phyloP scores from a whole-genome alignment of 2,888 invertebrate genomes.

The Augochlorella aurata region DNA sequence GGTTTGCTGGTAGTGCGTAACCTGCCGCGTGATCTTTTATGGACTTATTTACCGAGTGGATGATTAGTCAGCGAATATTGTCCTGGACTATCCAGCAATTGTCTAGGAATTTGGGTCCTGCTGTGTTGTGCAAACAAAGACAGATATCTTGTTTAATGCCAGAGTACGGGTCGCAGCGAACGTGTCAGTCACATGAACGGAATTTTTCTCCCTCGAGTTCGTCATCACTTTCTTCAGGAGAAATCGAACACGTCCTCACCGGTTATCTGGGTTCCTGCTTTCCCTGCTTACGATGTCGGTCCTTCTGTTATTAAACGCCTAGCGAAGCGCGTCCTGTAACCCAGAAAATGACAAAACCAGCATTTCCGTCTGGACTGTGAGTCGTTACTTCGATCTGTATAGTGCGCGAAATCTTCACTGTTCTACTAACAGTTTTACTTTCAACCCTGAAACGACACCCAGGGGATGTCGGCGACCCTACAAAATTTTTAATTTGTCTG shows the following conservation, averaged over 20 bases:
- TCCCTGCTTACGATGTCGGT: not conserved
- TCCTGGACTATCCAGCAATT: too few relatives aligned
- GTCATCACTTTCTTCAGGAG: not conserved
- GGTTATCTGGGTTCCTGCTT: not conserved
- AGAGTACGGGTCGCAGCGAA: constrained; percentile 4
- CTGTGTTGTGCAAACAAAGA: not conserved
- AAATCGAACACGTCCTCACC: not conserved
- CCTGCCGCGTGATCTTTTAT: constrained; percentile 25
- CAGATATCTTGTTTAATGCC: constrained; percentile 35
- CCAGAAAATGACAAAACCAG: not conserved
- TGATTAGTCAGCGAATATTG: constrained; percentile 18
- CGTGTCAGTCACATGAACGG: constrained; percentile 16
- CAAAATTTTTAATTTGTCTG: too few relatives aligned
- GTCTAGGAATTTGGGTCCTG: not conserved
- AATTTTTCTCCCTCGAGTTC: not conserved
- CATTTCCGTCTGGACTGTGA: too few relatives aligned
- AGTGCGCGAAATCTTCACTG: too few relatives aligned
- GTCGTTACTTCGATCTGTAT: not conserved
- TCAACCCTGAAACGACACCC: too few relatives aligned
- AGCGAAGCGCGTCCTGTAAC: not conserved
- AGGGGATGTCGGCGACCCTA: too few relatives aligned
- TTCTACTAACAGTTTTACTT: too few relatives aligned
- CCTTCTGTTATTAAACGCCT: not conserved
- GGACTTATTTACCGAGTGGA: constrained; percentile 13
- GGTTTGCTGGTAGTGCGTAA: constrained; percentile 6